Evolutionary conservation across 2,113 vertebrate genomes (phyloP).

Genomic region (Neofelis nebulosa): DNA sequence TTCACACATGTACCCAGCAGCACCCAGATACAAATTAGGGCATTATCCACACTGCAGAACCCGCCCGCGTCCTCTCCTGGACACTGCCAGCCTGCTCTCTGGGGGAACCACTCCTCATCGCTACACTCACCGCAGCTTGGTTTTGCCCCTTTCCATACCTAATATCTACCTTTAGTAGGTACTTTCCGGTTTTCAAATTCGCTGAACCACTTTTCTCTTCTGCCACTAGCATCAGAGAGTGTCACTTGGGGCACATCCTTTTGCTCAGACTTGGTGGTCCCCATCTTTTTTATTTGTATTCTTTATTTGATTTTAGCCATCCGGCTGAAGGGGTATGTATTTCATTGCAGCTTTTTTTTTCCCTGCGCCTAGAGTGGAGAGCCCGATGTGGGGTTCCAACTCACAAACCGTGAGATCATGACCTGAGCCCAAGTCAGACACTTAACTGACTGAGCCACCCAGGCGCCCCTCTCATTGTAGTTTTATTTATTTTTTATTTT

Average conservation of each 20-base stretch:
- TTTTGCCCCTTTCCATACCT: neutral
- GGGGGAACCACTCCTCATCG: rapidly evolving
- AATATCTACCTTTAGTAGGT: neutral
- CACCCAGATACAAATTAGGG: neutral
- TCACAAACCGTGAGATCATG: no score
- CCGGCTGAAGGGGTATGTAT: neutral
- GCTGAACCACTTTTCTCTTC: neutral
- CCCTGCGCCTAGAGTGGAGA: no score
- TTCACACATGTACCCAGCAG: neutral
- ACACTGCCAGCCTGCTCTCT: neutral
- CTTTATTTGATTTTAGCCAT: neutral
- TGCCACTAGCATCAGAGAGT: neutral
- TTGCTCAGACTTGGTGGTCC: neutral
- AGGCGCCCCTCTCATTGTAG: no score
- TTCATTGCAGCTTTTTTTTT: neutral
- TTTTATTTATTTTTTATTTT: no score
- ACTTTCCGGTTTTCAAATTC: neutral
- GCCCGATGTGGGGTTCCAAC: no score
- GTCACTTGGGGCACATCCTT: neutral
- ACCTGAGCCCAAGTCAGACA: no score
- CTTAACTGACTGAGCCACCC: no score
- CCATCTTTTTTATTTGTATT: neutral
- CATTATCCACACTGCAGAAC: rapidly evolving
- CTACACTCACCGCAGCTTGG: rapidly evolving
- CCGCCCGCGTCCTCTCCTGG: rapidly evolving